Conservation (phyloP, 1,140 invertebrate species). For the Acyrthosiphon pisum region DNA sequence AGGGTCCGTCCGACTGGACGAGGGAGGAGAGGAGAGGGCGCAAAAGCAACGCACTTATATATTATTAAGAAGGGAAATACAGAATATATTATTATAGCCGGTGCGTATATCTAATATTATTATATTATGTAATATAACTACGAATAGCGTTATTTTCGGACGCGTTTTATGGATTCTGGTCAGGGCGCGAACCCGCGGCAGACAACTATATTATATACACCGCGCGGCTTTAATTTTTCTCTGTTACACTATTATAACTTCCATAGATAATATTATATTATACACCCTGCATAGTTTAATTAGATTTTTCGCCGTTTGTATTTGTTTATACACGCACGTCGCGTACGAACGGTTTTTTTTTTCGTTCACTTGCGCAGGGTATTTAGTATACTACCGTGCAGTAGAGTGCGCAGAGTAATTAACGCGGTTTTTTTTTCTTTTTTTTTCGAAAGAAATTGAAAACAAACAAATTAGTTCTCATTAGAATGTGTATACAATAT, state of each 20-base stretch:
- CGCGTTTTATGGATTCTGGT: conserved; percentile 12
- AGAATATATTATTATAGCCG: too few relatives aligned
- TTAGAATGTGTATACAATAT: neutral
- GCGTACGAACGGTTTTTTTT: neutral
- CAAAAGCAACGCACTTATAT: too few relatives aligned
- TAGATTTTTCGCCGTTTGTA: neutral
- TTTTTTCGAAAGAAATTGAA: neutral
- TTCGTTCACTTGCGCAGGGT: neutral
- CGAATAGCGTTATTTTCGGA: neutral
- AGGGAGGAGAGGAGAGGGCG: neutral
- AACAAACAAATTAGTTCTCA: neutral
- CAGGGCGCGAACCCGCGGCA: neutral
- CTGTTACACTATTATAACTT: neutral
- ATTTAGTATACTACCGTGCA: neutral
- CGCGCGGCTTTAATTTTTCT: neutral
- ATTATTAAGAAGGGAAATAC: too few relatives aligned
- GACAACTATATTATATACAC: too few relatives aligned
- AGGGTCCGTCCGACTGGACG: neutral
- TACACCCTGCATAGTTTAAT: neutral
- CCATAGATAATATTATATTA: neutral
- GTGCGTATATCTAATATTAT: too few relatives aligned
- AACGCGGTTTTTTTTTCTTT: neutral
- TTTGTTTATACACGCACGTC: neutral
- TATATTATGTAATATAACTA: too few relatives aligned
- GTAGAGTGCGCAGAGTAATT: neutral